phyloP scores from a whole-genome alignment of 2,888 invertebrate species.

The Habroteleia sp. region DNA sequence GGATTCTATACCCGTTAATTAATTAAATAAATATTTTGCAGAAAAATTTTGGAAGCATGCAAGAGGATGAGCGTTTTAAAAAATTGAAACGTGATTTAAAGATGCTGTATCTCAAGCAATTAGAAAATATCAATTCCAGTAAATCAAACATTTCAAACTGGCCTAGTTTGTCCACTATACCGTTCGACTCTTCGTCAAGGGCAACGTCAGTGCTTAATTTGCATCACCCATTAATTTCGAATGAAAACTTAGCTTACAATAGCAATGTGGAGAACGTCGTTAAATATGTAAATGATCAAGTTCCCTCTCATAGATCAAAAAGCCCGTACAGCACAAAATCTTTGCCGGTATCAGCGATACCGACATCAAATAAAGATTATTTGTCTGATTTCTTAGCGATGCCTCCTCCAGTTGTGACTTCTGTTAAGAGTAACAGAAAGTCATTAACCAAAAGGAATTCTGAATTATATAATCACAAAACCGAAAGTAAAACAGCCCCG shows the following conservation, averaged over 20 bases:
- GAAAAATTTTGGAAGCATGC: neutral
- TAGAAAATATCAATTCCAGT: constrained; percentile 1
- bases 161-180: constrained; percentile 29
- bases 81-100: constrained; percentile 22
- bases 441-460: too few species aligned
- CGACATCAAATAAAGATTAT: neutral
- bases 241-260: constrained; percentile 73
- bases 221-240: constrained; percentile 41
- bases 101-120: constrained; percentile 12
- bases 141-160: neutral
- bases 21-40: too few species aligned
- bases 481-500: too few species aligned
- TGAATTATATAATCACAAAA: too few species aligned
- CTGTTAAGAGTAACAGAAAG: neutral
- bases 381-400: neutral
- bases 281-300: constrained; percentile 30
- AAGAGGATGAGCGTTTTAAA: constrained; percentile 4
- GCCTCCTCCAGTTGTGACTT: neutral
- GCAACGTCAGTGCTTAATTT: neutral
- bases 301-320: constrained; percentile 23
- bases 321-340: constrained; percentile 68
- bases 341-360: neutral
- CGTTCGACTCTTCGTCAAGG: neutral
- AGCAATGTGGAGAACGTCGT: constrained; percentile 69
- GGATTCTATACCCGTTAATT: too few species aligned